Conservation (phyloP, 2,888 invertebrate species). For the Melanchra persicariae region DNA sequence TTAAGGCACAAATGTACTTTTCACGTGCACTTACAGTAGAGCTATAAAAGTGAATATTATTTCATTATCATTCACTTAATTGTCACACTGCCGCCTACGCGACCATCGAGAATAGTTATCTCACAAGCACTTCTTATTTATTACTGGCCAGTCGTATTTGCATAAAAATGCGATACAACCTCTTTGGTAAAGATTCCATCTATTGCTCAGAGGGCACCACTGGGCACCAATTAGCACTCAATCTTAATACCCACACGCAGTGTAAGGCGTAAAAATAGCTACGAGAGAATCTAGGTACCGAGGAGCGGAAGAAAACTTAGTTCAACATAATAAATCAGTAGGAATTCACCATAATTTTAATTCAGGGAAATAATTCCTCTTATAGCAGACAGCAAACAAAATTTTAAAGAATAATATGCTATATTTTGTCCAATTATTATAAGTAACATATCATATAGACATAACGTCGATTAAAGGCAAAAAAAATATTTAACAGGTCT, state of each 20-base stretch:
- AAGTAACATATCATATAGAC: no score
- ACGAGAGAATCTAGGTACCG: constrained; percentile 8
- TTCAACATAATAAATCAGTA: constrained; percentile 32
- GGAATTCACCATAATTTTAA: background rate
- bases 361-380: background rate
- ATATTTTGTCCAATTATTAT: no score
- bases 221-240: constrained; percentile 73
- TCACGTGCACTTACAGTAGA: constrained; percentile 36
- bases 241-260: constrained; percentile 68
- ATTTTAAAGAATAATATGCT: no score
- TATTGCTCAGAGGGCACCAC: constrained; percentile 56
- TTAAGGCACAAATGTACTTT: constrained; percentile 34
- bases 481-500: background rate
- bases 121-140: constrained; percentile 55
- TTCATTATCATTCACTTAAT: constrained; percentile 40
- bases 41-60: constrained; percentile 24
- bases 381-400: background rate
- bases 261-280: constrained; percentile 48
- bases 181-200: constrained; percentile 64
- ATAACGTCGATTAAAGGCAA: background rate
- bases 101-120: constrained; percentile 46
- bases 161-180: constrained; percentile 73
- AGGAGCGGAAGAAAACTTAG: constrained; percentile 20
- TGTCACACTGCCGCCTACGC: constrained; percentile 48
- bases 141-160: constrained; percentile 63